These are phyloP conservation scores for Gallinago paraguaiae DNA, from an alignment of 2,113 vertebrate species.

Conservation along the genomic window DNA sequence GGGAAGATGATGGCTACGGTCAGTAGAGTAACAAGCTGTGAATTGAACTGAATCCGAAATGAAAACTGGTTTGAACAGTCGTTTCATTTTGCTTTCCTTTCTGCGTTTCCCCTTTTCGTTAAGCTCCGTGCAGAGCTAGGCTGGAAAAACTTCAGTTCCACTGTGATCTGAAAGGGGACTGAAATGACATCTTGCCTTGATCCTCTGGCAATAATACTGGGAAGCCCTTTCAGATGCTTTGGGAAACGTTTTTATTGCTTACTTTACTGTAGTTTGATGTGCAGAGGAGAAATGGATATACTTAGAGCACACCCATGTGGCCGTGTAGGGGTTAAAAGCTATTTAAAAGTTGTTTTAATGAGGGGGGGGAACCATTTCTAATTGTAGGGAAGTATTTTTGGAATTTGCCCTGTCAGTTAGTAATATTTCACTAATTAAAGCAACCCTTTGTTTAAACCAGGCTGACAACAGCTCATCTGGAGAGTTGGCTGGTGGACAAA, in stretches of 20 bases:
- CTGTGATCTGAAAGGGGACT: neutral
- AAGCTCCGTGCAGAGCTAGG: neutral
- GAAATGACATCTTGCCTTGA: neutral
- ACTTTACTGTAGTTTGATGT: neutral
- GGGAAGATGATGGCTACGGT: neutral
- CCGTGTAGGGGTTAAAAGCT: conserved; percentile 19
- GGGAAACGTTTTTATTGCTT: neutral
- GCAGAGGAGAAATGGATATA: neutral
- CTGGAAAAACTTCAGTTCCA: neutral
- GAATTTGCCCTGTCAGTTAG: conserved; percentile 58
- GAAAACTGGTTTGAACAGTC: neutral
- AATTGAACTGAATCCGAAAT: neutral
- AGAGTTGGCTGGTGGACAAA: conserved; percentile 29
- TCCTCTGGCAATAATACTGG: neutral
- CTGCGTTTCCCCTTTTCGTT: rapidly evolving
- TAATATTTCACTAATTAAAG: conserved; percentile 64
- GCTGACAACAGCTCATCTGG: conserved; percentile 15
- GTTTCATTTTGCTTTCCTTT: neutral
- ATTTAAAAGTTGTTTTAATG: neutral
- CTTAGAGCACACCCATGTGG: neutral
- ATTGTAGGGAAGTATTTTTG: conserved; percentile 58
- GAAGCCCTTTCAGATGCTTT: neutral
- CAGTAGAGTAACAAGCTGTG: neutral
- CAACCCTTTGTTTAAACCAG: conserved; percentile 49
- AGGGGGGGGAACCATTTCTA: neutral